Base-by-base conservation (phyloP, 2,888 invertebrate genomes). In the Tachina grossa region DNA sequence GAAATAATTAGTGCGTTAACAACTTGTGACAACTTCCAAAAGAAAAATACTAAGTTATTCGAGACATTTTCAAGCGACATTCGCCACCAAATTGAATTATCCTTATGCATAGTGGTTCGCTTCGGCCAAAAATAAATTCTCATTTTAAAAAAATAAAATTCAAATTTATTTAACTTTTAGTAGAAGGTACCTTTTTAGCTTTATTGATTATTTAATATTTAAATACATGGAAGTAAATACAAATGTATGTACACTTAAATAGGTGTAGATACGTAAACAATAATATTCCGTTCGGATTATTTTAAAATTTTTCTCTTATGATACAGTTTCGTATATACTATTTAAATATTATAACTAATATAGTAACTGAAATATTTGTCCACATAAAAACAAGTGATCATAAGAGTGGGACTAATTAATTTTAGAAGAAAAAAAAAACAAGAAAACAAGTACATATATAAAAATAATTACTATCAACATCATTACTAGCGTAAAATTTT, bases 151-250 rank as follows among this genome's bases (percentile, higher is more conserved):
- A 9, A 10, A 53, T 10, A 1, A 53, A 53, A 16, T 9, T 31
- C 5, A 31, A 31, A 31, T 16, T 57, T 41, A 71, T 71, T 74
- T 74, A 55, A 63, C 22, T 84, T 71, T 83, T 71, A 57, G 61
- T 79, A 80, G 80, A 85, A 85, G 85, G 85, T 85, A 85, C 83
- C 61, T 84, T 79, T 84, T 82, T 82, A 9, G 41, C 74, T 79
- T 85, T 82, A 72, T 84, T 84, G 41, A 75, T 75, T 78, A 66
- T 75, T 74, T 74, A 79, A 65, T 83, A 59, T 31, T 72, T 71
- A 74, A 77, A 63, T 72, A 71, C 57, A 71, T 45, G 47, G 11
- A 81, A 47, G 65, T 66, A 16, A 51, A 51, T 53, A 45, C 9
- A 31, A 31, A 31, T 31, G 31, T 59, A 59, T 59, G 59, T 61